Evolutionary conservation across 2,113 vertebrate genomes (phyloP).

Genomic region (Tringa solitaria): DNA sequence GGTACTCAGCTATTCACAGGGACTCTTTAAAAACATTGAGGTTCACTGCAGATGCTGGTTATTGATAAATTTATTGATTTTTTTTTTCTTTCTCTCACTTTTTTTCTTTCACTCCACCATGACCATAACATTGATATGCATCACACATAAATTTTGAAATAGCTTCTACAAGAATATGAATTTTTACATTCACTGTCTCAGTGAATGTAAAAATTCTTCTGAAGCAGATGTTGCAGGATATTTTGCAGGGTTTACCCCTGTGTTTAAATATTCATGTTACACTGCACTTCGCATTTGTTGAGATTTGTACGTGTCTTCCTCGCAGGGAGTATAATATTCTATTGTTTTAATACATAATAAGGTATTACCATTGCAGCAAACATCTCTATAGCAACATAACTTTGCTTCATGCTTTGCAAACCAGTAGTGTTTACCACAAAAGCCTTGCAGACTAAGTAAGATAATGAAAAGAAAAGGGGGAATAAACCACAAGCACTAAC

Average conservation of each 20-base stretch:
- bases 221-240: not conserved
- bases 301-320: not conserved
- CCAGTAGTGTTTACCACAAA: not conserved
- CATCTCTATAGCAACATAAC: not conserved
- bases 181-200: not conserved
- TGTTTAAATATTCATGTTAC: not conserved
- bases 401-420: not conserved
- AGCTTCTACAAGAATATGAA: not conserved
- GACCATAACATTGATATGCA: not conserved
- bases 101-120: not conserved
- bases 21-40: not conserved
- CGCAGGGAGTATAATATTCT: not conserved
- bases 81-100: not conserved
- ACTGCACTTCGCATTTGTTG: not conserved
- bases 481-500: not conserved
- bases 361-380: not conserved
- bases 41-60: not conserved
- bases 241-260: not conserved
- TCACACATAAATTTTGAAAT: not conserved
- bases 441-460: not conserved
- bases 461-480: not conserved
- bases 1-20: not conserved
- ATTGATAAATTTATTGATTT: not conserved
- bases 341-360: not conserved
- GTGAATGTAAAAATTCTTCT: not conserved